A percentile compares a stretch with the other conserved stretches of the same genome.
These are phyloP conservation scores for Hymenopus coronatus DNA, from an alignment of 2,888 invertebrate genomes.

Conservation along the genomic window DNA sequence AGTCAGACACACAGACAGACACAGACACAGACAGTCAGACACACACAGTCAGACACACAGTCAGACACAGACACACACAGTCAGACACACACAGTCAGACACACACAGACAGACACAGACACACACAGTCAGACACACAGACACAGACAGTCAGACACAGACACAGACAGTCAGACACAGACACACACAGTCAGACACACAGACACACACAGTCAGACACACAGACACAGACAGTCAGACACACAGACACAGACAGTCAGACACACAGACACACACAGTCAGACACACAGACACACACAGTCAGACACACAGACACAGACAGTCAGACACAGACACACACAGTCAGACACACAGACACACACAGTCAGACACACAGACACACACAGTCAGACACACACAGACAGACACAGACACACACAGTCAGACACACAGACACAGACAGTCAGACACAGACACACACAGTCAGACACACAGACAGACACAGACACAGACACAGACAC, in stretches of 20 bases:
- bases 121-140: neutral
- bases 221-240: neutral
- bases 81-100: neutral
- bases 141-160: neutral
- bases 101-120: neutral
- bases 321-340: neutral
- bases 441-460: no score
- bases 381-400: neutral
- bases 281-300: neutral
- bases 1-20: neutral
- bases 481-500: no score
- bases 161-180: neutral
- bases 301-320: neutral
- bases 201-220: rapidly evolving
- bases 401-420: neutral
- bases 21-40: neutral
- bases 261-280: neutral
- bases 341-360: neutral
- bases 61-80: neutral
- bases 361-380: neutral
- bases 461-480: neutral
- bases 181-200: neutral
- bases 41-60: no score
- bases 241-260: neutral
- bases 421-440: neutral